Evolutionary conservation across 2,113 vertebrate genomes (phyloP), one percentile per base, ranked within the genome.

Genomic region (Pandion haliaetus): DNA sequence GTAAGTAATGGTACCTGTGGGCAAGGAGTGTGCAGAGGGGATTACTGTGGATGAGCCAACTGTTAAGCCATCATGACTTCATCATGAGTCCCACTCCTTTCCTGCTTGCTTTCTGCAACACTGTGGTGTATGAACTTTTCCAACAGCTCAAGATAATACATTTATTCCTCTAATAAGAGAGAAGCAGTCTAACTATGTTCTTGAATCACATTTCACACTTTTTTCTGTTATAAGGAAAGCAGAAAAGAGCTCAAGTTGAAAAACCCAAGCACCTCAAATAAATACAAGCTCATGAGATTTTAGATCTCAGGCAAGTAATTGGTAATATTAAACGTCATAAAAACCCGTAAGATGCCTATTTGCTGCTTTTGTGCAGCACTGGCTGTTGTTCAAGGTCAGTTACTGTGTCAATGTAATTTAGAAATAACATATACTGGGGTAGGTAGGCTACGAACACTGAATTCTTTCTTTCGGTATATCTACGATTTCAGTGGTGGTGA

Each of bases 281-380:
- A 76, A 57, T 3, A 21, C 1, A 3, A 18, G 52, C 38, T 50
- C 14, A 4, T 18, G 38, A 63, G 62, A 62, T 57, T 32, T 49
- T 61, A 32, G 31, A 70, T 32, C 52, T 77, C 42, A 5, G 50
- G 34, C 76, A 63, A 50, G 44, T 69, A 69, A 45, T 1, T 59
- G 61, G 55, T 11, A 34, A 21, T 5, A 67, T 40, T 2, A 28
- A 28, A 38, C 1, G 6, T 25, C 32, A 38, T 3, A 28, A 55
- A 34, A 31, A 25, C 7, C 8, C 6, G 0, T 3, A 32, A 32
- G 31, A 14, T 1, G 7, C 24, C 34, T 6, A 1, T 12, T 47
- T 8, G 9, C 47, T 19, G 63, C 78, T 59, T 26, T 29, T 20
- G 42, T 29, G 82, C 85, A 59, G 85, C 63, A 5, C 47, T 65